phyloP scores from a whole-genome alignment of 2,888 invertebrate genomes.

The Crocallis elinguaria region DNA sequence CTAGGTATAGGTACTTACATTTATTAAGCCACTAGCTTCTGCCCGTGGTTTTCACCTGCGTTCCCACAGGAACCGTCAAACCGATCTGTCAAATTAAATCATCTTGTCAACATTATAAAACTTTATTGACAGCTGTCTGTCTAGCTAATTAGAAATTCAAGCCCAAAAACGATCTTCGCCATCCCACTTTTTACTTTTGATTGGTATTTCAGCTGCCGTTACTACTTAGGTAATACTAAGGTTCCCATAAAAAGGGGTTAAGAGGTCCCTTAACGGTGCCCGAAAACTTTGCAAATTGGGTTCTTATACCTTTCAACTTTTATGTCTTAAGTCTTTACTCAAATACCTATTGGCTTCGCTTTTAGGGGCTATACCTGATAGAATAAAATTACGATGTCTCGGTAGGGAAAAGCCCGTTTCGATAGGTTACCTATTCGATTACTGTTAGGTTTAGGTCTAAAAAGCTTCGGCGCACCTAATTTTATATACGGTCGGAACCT shows the following conservation, averaged over 20 bases:
- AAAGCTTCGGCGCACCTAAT: not conserved
- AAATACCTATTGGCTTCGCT: slow-evolving; percentile 39
- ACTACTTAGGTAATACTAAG: slow-evolving; percentile 37
- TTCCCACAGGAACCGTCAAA: no score
- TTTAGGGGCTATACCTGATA: slow-evolving; percentile 22
- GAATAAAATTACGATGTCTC: slow-evolving; percentile 23
- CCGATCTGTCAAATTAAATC: no score
- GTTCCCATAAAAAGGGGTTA: slow-evolving; percentile 45
- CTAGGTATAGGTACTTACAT: no score
- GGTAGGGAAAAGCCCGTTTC: slow-evolving; percentile 5
- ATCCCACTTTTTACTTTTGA: slow-evolving; percentile 33
- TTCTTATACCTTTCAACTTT: slow-evolving; percentile 44
- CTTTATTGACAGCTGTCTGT: no score
- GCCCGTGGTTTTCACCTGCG: no score
- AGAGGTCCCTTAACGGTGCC: slow-evolving; percentile 44
- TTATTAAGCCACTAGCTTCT: not conserved
- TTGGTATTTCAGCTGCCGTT: slow-evolving; percentile 30
- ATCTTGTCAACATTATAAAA: no score
- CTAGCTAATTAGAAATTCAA: slow-evolving; percentile 18
- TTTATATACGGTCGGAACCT: no score
- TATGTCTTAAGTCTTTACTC: slow-evolving; percentile 49
- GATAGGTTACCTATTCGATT: not conserved
- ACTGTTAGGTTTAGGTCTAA: not conserved
- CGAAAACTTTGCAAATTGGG: slow-evolving; percentile 52
- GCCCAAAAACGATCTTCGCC: slow-evolving; percentile 26